Conservation (phyloP, 2,797 vertebrate species). For the Pteropus rufus region DNA sequence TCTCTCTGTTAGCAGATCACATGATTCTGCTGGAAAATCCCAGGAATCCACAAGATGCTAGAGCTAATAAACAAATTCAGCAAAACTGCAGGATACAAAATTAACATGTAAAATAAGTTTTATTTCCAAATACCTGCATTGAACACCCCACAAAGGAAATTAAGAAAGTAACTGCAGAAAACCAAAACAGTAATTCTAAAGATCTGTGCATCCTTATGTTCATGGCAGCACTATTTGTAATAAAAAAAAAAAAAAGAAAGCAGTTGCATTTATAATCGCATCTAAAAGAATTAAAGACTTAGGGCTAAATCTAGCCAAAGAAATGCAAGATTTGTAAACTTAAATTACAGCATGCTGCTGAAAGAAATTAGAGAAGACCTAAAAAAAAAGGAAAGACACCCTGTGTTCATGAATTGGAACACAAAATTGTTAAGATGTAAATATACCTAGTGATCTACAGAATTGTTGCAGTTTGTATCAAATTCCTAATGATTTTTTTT, state of each 20-base stretch:
- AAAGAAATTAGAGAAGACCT: background rate
- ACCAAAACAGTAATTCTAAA: too few species aligned
- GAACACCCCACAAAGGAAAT: background rate
- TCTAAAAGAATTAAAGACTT: background rate
- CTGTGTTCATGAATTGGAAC: background rate
- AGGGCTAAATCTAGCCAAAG: background rate
- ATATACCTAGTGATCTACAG: background rate
- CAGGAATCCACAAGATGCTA: background rate
- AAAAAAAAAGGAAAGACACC: background rate
- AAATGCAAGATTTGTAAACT: background rate
- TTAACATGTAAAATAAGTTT: background rate
- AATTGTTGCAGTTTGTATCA: background rate
- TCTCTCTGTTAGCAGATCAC: background rate
- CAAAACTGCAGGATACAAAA: background rate
- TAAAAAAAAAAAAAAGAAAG: too few species aligned
- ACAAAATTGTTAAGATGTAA: background rate
- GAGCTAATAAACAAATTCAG: background rate
- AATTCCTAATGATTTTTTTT: background rate
- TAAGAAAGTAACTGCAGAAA: background rate
- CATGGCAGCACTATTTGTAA: too few species aligned
- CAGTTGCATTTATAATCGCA: background rate
- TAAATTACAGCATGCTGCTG: background rate
- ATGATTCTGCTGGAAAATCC: background rate
- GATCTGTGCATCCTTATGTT: too few species aligned
- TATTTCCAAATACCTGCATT: background rate